Base-by-base conservation (phyloP, 2,888 invertebrate genomes). In the Neoascia interrupta region DNA sequence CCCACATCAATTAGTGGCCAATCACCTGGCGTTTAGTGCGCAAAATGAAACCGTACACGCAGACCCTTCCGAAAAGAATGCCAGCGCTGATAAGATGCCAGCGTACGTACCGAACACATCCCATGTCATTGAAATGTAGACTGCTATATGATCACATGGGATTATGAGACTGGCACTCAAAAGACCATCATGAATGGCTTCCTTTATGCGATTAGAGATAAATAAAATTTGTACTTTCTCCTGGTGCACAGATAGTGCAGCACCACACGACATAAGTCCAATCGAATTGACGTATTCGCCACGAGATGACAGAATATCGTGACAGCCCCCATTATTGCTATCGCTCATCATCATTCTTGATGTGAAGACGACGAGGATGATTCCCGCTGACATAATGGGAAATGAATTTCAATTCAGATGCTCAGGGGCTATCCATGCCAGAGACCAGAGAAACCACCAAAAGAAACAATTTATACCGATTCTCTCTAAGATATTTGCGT, bases 351-450 rank as follows among this genome's bases (percentile, higher is more conserved):
- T 76, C 72, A 61, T 69, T 56, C 39, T 15, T 28, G 34, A n/a
- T n/a, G n/a, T n/a, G n/a, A n/a, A n/a, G n/a, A n/a, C n/a, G n/a
- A 60, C 61, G 74, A 70, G 16, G 64, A 37, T 43, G 51, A 72
- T 66, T 72, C 72, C 4, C 28, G 41, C 64, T 49, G 76, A 66
- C 76, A 79, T 79, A 72, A 79, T 79, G 72, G 72, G 43, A 72
- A 79, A 72, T 72, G 60, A 72, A 72, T 79, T 79, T 72, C 66
- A 79, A 72, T 72, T 79, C 37, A 53, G 73, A 66, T 49, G 18
- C 5, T 31, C 10, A 6, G n/a, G n/a, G n/a, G n/a, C n/a, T n/a
- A n/a, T n/a, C 8, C n/a, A 45, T 51, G 34, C 8, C 23, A 19
- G 26, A 28, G 41, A n/a, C 6, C 39, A 8, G 19, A 11, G 37